Conservation (phyloP, 2,888 invertebrate species). For the Alcis repandata region DNA sequence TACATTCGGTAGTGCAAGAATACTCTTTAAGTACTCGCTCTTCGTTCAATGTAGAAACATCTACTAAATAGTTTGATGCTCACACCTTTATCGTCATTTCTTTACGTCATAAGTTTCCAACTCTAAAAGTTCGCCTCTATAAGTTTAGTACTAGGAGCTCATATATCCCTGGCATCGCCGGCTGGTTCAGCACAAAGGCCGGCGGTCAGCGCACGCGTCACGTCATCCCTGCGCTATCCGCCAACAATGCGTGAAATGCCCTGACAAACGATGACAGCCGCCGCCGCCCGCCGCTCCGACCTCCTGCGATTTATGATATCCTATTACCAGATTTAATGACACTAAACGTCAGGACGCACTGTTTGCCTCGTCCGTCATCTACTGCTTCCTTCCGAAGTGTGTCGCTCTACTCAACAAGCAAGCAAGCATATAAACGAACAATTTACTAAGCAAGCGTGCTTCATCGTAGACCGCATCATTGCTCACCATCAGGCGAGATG, state of each 20-base stretch:
- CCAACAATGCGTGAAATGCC: constrained; percentile 86
- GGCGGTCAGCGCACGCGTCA: constrained; percentile 46
- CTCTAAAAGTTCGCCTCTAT: background rate
- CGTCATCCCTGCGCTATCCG: constrained; percentile 77
- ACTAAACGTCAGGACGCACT: constrained; percentile 77
- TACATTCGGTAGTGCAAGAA: too few relatives aligned
- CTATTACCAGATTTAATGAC: constrained; percentile 87
- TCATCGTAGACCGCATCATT: too few relatives aligned
- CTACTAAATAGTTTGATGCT: too few relatives aligned
- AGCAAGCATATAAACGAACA: too few relatives aligned
- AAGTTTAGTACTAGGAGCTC: background rate
- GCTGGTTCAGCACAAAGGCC: constrained; percentile 28
- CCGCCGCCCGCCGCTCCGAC: constrained; percentile 77
- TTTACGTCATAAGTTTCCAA: too few relatives aligned
- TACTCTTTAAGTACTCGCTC: too few relatives aligned
- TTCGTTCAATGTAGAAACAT: too few relatives aligned
- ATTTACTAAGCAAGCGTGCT: too few relatives aligned
- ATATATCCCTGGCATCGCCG: background rate
- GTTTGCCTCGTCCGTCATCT: constrained; percentile 70
- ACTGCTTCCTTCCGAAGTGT: constrained; percentile 62
- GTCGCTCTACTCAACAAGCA: too few relatives aligned
- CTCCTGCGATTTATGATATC: constrained; percentile 86
- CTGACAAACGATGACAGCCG: constrained; percentile 87
- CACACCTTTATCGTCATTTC: too few relatives aligned
- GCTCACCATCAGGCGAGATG: too few relatives aligned